These are phyloP conservation scores for Petrosia ficiformis DNA, from an alignment of 37 sponge, comb jelly and placozoan genomes.

Conservation along the genomic window DNA sequence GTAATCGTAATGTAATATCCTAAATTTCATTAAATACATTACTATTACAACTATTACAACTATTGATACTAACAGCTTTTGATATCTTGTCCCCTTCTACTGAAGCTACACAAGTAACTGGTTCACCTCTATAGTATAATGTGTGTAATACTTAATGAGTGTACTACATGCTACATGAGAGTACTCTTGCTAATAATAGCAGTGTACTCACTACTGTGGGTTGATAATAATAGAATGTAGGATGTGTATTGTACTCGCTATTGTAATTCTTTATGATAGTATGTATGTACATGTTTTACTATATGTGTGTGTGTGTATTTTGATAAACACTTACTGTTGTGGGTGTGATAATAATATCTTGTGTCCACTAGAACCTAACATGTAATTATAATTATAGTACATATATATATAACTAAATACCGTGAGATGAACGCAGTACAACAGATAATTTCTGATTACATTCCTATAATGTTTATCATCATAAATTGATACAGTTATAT, in stretches of 20 bases:
- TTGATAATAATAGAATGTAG: too few species aligned
- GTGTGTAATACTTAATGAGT: too few species aligned
- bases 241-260: too few species aligned
- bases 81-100: slow-evolving; percentile 65
- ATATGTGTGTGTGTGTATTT: too few species aligned
- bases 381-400: not conserved
- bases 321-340: slow-evolving; percentile 56
- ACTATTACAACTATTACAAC: slow-evolving; percentile 6
- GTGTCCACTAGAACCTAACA: not conserved
- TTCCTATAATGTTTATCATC: too few species aligned
- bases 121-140: slow-evolving; percentile 52
- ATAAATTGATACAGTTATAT: too few species aligned
- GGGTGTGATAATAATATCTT: slow-evolving; percentile 23
- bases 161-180: too few species aligned
- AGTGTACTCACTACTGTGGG: too few species aligned
- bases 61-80: slow-evolving; percentile 60
- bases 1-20: slow-evolving; percentile 59
- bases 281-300: too few species aligned
- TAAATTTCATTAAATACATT: not conserved
- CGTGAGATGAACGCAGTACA: slow-evolving; percentile 7
- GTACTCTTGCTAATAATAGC: too few species aligned
- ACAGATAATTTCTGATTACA: slow-evolving; percentile 40
- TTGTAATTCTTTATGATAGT: too few species aligned
- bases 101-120: slow-evolving; percentile 36
- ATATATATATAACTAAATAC: not conserved